Evolutionary conservation across 2,888 invertebrate genomes (phyloP), one percentile per base, ranked within the genome.

Genomic region (Pantelozetes paolii): DNA sequence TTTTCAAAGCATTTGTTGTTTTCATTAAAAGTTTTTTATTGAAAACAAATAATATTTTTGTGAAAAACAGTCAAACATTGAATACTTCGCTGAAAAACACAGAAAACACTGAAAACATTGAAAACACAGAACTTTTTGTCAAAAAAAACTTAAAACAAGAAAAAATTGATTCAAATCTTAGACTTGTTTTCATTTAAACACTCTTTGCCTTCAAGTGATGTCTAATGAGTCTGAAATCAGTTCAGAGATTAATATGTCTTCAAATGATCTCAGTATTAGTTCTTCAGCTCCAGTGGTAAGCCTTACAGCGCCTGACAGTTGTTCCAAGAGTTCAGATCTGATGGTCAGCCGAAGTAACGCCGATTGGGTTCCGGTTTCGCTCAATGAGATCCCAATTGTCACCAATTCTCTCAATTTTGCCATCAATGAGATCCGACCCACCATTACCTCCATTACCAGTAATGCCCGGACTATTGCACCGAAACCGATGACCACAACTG

Each of bases 391-490:
- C 1, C 69, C 69, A 2, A 42, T 69, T 23, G 20, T 40, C 0
- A 42, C 26, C 45, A 69, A 45, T 45, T 11, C 69, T 9, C 42
- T 69, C 45, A 69, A 42, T 69, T 36, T 64, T 13, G 36, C 64
- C 18, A 36, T 64, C n/a, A 20, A 1, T n/a, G 64, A 64, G 3
- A 40, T 45, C 26, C 69, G 69, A 36, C 45, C 69, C 0, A 69
- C 42, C 26, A 69, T 69, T n/a, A 28, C 69, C 1, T 9, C 67
- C 26, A 15, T 69, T 23, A 13, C 40, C 9, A 69, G 26, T 11
- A 69, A 69, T 28, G 45, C 69, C 40, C 40, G 69, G 26, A 69
- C 69, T 6, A 69, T 69, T 45, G 69, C 69, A 9, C 69, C 69
- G 2, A 69, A 69, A 42, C 69, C 69, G 1, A 45, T 26, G 20